Evolutionary conservation across 2,113 vertebrate species (phyloP).

Genomic region (Echinops telfairi): DNA sequence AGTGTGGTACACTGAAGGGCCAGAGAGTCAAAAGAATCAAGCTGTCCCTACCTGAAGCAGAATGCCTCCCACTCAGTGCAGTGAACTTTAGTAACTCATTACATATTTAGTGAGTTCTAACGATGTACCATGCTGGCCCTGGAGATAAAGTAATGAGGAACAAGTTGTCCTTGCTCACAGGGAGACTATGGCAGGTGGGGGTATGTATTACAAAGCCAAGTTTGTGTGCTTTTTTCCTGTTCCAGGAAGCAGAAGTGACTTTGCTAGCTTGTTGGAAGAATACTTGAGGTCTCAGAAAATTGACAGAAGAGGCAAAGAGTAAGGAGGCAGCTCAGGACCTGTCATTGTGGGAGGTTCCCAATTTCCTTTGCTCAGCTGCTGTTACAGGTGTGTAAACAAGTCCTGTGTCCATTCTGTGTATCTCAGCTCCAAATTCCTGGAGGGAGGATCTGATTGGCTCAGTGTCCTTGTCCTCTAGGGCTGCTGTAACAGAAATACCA

Average conservation of each 20-base stretch:
- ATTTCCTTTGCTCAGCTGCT: neutral
- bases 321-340: neutral
- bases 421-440: neutral
- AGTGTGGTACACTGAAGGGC: neutral
- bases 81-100: neutral
- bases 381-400: neutral
- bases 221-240: neutral
- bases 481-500: too few species aligned
- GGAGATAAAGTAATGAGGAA: neutral
- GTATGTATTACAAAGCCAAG: neutral
- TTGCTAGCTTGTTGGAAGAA: neutral
- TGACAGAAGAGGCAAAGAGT: neutral
- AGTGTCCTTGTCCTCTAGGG: too few species aligned
- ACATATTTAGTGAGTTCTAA: neutral
- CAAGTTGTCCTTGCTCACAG: neutral
- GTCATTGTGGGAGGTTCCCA: neutral
- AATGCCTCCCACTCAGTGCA: neutral
- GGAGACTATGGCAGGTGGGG: neutral
- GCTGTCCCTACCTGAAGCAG: neutral
- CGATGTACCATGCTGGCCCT: neutral
- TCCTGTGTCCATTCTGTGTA: neutral
- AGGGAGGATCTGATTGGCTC: too few species aligned
- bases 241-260: constrained; percentile 4
- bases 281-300: neutral
- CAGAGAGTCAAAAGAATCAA: neutral